Conservation (phyloP, 2,797 vertebrate species). For the Tragelaphus eurycerus region DNA sequence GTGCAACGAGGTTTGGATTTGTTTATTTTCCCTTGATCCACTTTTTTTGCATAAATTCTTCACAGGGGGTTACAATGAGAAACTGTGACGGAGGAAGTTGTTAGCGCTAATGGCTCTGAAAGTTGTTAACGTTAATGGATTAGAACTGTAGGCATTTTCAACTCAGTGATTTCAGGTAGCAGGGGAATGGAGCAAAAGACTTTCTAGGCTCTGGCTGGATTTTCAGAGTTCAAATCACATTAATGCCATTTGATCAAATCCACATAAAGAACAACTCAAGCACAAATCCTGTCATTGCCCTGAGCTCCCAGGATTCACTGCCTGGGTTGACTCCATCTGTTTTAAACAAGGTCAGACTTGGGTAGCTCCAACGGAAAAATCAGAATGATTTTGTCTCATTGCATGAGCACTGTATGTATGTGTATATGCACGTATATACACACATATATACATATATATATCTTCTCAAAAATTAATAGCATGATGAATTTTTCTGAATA, state of each 20-base stretch:
- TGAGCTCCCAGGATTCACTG: not conserved
- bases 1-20: not conserved
- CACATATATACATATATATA: not conserved
- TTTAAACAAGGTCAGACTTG: not conserved
- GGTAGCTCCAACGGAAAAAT: not conserved
- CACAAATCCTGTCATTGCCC: not conserved
- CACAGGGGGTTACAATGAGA: constrained; percentile 37
- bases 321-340: not conserved
- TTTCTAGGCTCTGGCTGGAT: constrained; percentile 24
- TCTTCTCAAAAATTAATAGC: not conserved
- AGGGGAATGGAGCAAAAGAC: constrained; percentile 48
- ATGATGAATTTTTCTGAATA: not conserved
- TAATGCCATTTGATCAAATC: constrained; percentile 53
- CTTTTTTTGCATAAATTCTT: constrained; percentile 37
- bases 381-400: not conserved
- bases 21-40: constrained; percentile 54
- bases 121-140: constrained; percentile 76
- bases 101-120: constrained; percentile 71
- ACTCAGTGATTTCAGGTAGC: constrained; percentile 60
- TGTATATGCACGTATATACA: not conserved
- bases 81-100: constrained; percentile 44
- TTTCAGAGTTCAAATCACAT: constrained; percentile 66
- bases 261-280: constrained; percentile 21
- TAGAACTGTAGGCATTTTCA: constrained; percentile 60
- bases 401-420: not conserved